Evolutionary conservation across 1,140 invertebrate genomes (phyloP).

Genomic region (Trichogramma pretiosum): DNA sequence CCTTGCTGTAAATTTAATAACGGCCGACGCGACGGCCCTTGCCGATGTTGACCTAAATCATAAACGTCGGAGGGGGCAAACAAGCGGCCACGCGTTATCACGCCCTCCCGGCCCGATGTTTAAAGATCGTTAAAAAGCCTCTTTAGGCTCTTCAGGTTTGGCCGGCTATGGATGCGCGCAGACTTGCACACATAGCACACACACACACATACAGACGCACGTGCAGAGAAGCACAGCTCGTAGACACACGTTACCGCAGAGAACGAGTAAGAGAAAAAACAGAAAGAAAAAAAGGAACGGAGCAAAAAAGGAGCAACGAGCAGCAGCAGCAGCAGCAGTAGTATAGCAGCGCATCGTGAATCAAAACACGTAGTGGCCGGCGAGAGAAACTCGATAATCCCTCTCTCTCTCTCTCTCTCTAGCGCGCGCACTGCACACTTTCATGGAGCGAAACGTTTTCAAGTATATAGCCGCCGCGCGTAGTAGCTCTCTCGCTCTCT

Average conservation of each 20-base stretch:
- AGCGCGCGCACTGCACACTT: too few species aligned
- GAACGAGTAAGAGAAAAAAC: not conserved
- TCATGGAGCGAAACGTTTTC: conserved; percentile 10
- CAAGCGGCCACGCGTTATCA: too few species aligned
- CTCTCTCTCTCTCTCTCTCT: conserved; percentile 9
- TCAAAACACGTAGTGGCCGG: conserved; percentile 16
- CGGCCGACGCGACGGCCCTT: too few species aligned
- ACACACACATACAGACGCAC: not conserved
- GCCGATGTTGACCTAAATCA: too few species aligned
- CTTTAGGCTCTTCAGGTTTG: too few species aligned
- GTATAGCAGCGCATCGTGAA: conserved; percentile 14
- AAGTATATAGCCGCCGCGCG: not conserved
- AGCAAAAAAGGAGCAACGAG: conserved; percentile 3
- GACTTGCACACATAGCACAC: too few species aligned
- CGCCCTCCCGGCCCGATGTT: too few species aligned
- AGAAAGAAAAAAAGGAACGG: conserved; percentile 6
- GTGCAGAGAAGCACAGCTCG: not conserved
- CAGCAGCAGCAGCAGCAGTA: too few species aligned
- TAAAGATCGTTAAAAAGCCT: too few species aligned
- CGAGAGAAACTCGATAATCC: conserved; percentile 18
- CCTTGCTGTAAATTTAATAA: too few species aligned
- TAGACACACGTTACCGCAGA: conserved; percentile 6
- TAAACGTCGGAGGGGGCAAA: too few species aligned
- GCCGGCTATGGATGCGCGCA: too few species aligned
- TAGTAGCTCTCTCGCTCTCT: not conserved